Base-by-base conservation (phyloP, 2,888 invertebrate genomes). In the Dynastes hyllus region DNA sequence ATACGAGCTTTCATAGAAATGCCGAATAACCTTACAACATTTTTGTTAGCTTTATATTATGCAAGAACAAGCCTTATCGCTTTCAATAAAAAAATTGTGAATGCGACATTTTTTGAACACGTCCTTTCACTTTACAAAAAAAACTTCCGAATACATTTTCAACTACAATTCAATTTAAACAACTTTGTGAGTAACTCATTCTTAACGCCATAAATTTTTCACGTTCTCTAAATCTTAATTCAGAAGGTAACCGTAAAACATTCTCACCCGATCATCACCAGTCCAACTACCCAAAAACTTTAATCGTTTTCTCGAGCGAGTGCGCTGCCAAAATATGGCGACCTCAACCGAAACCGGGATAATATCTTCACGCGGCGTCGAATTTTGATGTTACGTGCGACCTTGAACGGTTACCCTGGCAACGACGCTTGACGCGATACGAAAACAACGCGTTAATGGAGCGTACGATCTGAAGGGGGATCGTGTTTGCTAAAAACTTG, bases 371-470 rank as follows among this genome's bases (percentile, higher is more conserved):
- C 55, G 55, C 55, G 22, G 9, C 16, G 27, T 22, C 22, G 55
- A 55, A 27, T 22, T 55, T 55, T 55, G 55, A 55, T 55, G 55
- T 55, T 29, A 29, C 63, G 13, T 4, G 50, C 16, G 61, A 61
- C 73, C 61, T 75, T 75, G 73, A 22, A 55, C 22, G 55, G 58
- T 61, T 16, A 61, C 55, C 45, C 45, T 22, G 61, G 45, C 40
- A 9, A 50, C 61, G 61, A 22, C 22, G 37, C 45, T 40, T 45
- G 45, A 45, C 45, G 45, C 61, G 45, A 27, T 61, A 75, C 45
- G 61, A 75, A 75, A 75, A 61, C 73, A 75, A 75, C 50, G 45
- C 73, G 61, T 61, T 75, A 75, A 75, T 75, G 73, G 73, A 75
- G 16, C 73, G 73, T 61, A 61, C 55, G 55, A 45, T 61, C 29